A percentile compares a stretch with the other conserved stretches of the same genome.
Evolutionary conservation across 2,113 vertebrate genomes (phyloP).

Genomic region (Alectura lathami): DNA sequence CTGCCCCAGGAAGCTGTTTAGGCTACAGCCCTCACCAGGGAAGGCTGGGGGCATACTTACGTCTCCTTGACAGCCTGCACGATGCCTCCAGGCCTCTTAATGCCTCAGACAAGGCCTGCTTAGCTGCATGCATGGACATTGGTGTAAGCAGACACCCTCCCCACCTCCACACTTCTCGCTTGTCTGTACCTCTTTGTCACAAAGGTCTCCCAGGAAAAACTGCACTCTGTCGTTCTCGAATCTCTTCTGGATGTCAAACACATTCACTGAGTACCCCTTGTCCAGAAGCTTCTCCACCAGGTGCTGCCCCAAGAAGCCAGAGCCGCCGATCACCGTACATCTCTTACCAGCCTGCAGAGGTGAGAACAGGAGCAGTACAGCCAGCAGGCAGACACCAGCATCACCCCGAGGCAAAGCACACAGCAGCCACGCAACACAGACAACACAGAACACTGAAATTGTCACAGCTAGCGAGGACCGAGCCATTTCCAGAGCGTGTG

Average conservation of each 20-base stretch:
- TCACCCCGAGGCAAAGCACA: background rate
- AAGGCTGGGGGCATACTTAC: background rate
- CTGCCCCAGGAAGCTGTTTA: background rate
- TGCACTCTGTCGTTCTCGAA: slow-evolving; percentile 80
- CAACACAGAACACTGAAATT: background rate
- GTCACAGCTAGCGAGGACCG: background rate
- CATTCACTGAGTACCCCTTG: slow-evolving; percentile 85
- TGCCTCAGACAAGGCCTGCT: background rate
- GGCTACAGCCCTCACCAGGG: background rate
- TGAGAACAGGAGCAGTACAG: background rate
- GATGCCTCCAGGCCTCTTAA: background rate
- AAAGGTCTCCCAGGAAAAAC: slow-evolving; percentile 93
- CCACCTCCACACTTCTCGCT: background rate
- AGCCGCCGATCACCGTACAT: slow-evolving; percentile 91
- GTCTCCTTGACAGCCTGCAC: background rate
- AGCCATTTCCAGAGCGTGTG: background rate
- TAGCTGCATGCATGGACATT: background rate
- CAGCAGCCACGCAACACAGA: background rate
- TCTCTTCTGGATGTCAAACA: slow-evolving; percentile 90
- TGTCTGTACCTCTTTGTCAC: slow-evolving; percentile 83
- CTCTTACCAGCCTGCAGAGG: slow-evolving; percentile 80
- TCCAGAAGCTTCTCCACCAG: slow-evolving; percentile 90
- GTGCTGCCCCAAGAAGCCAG: slow-evolving; percentile 91
- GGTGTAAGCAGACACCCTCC: background rate
- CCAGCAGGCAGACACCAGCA: background rate